A percentile compares a stretch with the other conserved stretches of the same genome.
Evolutionary conservation across 2,888 invertebrate genomes (phyloP).

Genomic region (Phragmatobia fuliginosa): DNA sequence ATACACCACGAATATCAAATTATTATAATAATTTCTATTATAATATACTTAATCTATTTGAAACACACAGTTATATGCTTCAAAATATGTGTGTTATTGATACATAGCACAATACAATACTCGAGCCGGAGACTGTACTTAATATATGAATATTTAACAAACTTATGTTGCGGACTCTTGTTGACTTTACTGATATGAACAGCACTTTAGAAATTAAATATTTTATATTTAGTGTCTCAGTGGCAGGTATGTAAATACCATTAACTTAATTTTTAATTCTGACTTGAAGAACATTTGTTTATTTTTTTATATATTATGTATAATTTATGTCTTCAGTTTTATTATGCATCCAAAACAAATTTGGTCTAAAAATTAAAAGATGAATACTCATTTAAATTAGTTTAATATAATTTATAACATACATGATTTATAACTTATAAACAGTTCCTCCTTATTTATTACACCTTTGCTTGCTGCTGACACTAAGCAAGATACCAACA

Average conservation of each 20-base stretch:
- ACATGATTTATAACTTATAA: too few species aligned
- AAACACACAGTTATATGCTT: neutral
- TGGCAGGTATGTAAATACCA: too few species aligned
- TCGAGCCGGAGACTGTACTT: neutral
- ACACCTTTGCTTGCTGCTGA: neutral
- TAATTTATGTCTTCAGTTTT: too few species aligned
- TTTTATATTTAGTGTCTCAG: constrained; percentile 14
- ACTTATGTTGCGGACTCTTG: constrained; percentile 22
- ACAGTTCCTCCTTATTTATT: too few species aligned
- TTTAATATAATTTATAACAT: too few species aligned
- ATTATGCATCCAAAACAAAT: too few species aligned
- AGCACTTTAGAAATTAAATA: constrained; percentile 43
- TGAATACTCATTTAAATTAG: neutral
- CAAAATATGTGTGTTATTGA: neutral
- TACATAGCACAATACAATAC: neutral
- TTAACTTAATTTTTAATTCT: neutral
- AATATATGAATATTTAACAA: neutral
- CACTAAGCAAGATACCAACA: neutral
- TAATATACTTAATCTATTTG: too few species aligned
- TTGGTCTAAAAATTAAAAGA: constrained; percentile 15
- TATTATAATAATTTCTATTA: too few species aligned
- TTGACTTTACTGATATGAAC: constrained; percentile 37
- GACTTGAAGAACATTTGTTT: neutral
- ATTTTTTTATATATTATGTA: too few species aligned
- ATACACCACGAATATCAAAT: too few species aligned